phyloP scores from a whole-genome alignment of 30 jellyfish, hydroid and myxozoan genomes.

The Aurelia sp. region DNA sequence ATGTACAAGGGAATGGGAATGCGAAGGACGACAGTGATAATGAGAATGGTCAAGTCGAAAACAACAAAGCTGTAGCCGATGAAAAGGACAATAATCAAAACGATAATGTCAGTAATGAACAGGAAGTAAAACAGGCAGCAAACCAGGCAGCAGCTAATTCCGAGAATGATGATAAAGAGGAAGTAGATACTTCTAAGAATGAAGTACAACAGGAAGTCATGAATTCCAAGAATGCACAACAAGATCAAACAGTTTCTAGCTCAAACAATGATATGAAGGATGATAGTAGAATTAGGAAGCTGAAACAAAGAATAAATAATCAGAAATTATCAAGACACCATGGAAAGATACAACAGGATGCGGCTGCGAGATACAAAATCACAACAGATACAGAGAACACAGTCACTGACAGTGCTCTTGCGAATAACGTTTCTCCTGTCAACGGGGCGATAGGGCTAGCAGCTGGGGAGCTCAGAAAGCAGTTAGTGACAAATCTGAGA shows the following conservation, averaged over 20 bases:
- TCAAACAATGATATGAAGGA: conserved; percentile 43
- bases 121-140: conserved; percentile 21
- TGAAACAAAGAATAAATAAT: conserved; percentile 53
- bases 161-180: neutral
- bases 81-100: conserved; percentile 1
- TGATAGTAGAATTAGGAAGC: conserved; percentile 51
- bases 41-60: neutral
- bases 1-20: neutral
- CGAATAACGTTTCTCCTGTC: conserved; percentile 55
- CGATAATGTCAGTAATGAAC: conserved; percentile 1
- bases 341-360: conserved; percentile 53
- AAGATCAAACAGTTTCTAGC: neutral
- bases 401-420: conserved; percentile 20
- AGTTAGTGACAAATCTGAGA: conserved; percentile 53
- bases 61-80: neutral
- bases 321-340: conserved; percentile 41
- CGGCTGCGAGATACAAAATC: conserved; percentile 63
- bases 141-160: conserved; percentile 19
- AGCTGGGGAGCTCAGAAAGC: conserved; percentile 70
- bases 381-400: conserved; percentile 22
- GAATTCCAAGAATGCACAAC: conserved; percentile 5
- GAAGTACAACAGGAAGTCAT: conserved; percentile 1
- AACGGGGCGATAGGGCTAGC: conserved; percentile 52
- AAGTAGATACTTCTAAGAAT: conserved; percentile 11
- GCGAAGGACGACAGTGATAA: neutral